phyloP scores from a whole-genome alignment of 2,797 vertebrate species.

The Amblyraja radiata region DNA sequence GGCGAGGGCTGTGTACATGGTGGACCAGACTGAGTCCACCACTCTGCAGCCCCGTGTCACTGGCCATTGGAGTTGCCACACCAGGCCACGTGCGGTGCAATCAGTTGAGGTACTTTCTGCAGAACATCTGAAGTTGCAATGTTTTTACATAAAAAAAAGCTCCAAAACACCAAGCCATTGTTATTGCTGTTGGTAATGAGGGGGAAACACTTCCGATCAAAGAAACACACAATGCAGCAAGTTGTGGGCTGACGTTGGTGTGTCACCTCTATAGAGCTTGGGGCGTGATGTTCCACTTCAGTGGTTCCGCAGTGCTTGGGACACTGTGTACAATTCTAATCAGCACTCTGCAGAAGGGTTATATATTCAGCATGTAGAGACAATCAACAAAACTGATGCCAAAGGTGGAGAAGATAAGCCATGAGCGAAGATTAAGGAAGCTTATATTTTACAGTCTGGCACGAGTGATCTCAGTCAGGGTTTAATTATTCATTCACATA shows the following conservation, averaged over 20 bases:
- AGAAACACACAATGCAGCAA: neutral
- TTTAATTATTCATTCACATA: neutral
- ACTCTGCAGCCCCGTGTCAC: too few relatives aligned
- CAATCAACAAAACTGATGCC: neutral
- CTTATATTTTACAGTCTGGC: neutral
- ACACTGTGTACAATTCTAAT: neutral
- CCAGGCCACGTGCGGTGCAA: too few relatives aligned
- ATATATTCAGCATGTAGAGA: neutral
- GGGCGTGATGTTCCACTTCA: neutral
- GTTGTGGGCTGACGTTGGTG: too few relatives aligned
- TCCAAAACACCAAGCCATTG: neutral
- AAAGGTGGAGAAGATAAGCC: neutral
- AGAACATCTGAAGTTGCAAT: neutral
- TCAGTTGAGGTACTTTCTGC: too few relatives aligned
- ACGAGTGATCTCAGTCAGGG: neutral
- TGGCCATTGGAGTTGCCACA: too few relatives aligned
- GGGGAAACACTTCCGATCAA: neutral
- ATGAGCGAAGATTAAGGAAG: neutral
- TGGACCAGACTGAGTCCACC: too few relatives aligned
- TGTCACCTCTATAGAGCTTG: neutral
- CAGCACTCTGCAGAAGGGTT: neutral
- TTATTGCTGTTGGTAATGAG: neutral
- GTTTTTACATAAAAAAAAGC: neutral
- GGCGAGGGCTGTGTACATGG: too few relatives aligned
- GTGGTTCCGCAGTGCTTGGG: neutral